Base-by-base conservation (phyloP, 2,888 invertebrate genomes). In the Phengaris alcon region DNA sequence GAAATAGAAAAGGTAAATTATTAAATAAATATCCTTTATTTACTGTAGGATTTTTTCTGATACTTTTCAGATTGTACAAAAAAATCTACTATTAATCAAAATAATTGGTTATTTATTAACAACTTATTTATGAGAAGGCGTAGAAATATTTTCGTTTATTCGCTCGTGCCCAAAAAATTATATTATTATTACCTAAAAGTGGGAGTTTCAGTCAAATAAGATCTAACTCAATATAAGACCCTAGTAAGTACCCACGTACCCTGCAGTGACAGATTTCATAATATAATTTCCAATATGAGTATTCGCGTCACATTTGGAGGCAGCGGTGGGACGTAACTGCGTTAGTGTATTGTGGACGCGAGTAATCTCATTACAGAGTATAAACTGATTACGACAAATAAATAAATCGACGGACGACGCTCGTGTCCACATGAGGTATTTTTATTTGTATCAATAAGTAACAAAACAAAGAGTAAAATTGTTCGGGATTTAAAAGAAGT, bases 351-450 rank as follows among this genome's bases (percentile, higher is more conserved):
- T 44, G 64, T 64, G 64, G 44, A 64, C 64, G 64, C 12, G 12
- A 7, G 64, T 64, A 64, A 64, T 44, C 35, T 4, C 2, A 35
- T 64, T 64, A 64, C 64, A 2, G 12, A 12, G 13, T 64, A 44
- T 64, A 44, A 64, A 64, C 64, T 64, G 64, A 64, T 64, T 64
- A 64, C 64, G 12, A 44, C 64, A 64, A 35, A 64, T 64, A 64
- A 64, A 64, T 64, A 64, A 64, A 64, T 64, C 64, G 64, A 64
- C 64, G 12, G 64, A 44, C 64, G 64, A 64, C 64, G 35, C 35
- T 48, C 48, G 48, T 35, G 35, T 35, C 35, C 35, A 64, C 64
- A 12, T 64, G 35, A 1, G 59, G 1, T 8, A n/a, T 10, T n/a
- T 35, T 12, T 64, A 35, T 22, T 12, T 64, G 35, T 35, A 9